Evolutionary conservation across 2,888 invertebrate species (phyloP).

Genomic region (Rotaria macrura): DNA sequence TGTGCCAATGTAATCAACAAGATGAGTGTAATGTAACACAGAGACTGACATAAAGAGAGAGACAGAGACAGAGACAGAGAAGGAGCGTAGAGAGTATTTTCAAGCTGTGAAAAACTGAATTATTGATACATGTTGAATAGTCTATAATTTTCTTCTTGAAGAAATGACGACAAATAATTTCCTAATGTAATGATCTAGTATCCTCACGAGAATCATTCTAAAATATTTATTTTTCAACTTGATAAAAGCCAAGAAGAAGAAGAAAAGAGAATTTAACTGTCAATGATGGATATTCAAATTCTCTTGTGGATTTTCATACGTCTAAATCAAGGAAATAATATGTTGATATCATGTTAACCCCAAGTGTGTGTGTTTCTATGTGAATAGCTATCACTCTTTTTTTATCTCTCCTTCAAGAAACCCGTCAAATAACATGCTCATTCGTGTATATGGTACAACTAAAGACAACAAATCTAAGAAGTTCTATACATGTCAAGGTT

Average conservation of each 20-base stretch:
- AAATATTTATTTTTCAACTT: background rate
- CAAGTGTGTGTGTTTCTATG: background rate
- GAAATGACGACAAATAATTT: background rate
- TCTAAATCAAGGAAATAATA: background rate
- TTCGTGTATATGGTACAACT: background rate
- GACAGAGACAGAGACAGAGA: too few species aligned
- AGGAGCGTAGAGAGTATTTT: background rate
- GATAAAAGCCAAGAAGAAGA: too few species aligned
- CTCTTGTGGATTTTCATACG: background rate
- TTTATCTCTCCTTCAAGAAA: background rate
- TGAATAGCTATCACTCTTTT: background rate
- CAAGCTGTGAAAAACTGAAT: background rate
- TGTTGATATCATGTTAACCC: background rate
- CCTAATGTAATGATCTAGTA: background rate
- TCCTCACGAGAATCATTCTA: background rate
- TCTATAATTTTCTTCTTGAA: background rate
- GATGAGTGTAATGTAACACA: background rate
- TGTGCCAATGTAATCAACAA: background rate
- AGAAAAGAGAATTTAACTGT: background rate
- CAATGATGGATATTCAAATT: background rate
- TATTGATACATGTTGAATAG: background rate
- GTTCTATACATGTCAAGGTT: background rate
- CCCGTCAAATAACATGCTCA: background rate
- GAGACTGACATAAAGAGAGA: too few species aligned
- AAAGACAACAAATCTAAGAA: conserved; percentile 1